Evolutionary conservation across 2,797 vertebrate genomes (phyloP).

Genomic region (Clarias platycephalus): DNA sequence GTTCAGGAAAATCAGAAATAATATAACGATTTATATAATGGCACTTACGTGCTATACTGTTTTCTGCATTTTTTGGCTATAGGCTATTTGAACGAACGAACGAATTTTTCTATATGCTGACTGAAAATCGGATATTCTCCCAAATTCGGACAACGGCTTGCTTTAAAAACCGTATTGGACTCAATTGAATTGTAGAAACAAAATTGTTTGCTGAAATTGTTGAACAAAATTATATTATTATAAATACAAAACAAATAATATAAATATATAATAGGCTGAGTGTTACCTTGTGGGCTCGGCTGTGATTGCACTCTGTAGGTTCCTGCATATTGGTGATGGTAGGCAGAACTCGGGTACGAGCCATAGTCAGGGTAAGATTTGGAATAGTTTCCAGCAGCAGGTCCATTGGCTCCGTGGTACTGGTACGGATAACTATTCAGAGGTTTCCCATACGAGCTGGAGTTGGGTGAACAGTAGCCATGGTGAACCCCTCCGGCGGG

Average conservation of each 20-base stretch:
- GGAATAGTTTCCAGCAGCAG: constrained; percentile 87
- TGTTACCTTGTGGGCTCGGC: constrained; percentile 88
- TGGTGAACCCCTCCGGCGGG: constrained; percentile 79
- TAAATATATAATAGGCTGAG: background rate
- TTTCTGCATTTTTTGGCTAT: background rate
- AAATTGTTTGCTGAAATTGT: background rate
- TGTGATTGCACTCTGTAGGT: constrained; percentile 89
- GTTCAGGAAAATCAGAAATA: background rate
- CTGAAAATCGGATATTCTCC: background rate
- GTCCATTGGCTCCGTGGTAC: constrained; percentile 89
- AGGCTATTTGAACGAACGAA: background rate
- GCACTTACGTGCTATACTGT: background rate
- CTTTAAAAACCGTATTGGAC: background rate
- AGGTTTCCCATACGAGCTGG: constrained; percentile 90
- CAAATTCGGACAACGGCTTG: too few relatives aligned
- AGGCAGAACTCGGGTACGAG: constrained; percentile 88
- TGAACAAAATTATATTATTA: background rate
- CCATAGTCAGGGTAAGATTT: constrained; percentile 92
- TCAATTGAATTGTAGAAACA: background rate
- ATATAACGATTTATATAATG: background rate
- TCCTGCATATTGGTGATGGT: constrained; percentile 87
- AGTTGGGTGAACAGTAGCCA: constrained; percentile 93
- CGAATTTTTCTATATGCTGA: background rate
- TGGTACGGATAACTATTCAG: constrained; percentile 95
- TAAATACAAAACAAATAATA: constrained; percentile 19